Base-by-base conservation (phyloP, 53 echinoderm and acorn worm genomes). In the Apostichopus leukothele region DNA sequence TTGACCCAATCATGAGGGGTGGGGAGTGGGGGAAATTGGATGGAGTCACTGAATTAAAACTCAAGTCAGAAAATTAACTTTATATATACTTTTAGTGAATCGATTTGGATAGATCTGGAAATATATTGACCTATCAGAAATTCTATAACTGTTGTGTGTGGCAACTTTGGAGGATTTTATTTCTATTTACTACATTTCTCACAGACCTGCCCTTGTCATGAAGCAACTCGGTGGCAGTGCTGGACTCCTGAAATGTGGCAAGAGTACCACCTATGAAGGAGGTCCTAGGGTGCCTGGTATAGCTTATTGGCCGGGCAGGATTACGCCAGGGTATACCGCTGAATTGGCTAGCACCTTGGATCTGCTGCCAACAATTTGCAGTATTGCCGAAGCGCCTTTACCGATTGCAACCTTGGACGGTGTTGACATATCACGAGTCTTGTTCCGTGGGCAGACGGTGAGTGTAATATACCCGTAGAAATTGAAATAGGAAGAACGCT, bases 201-300 rank as follows among this genome's bases (percentile, higher is more conserved):
- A 9, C 74, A 91, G 91, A 67, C 91, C 91, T 23, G 83, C 83
- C 21, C 67, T 86, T 11, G 50, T 18, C 18, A 4, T 50, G 51
- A 68, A 86, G 50, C 7, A 27, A 50, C 67, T 23, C 67, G 95
- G 97, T 21, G 97, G 97, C 83, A 93, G 91, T 76, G 94, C 95
- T 16, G 97, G 97, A 16, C 90, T 92, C 9, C 90, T 97, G 19
- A 97, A 97, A 85, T 97, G 97, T 79, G 97, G 97, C 21, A 97
- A 97, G 85, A 94, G 95, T 0, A 97, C 97, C 21, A 97, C 95
- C 21, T 97, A 97, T 74, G 97, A 97, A 91, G 97, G 97, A 10
- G 97, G 97, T 7, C 91, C 90, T 5, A 92, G 97, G 54, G 97
- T 97, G 5, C 97, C 97, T 26, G 97, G 91, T 57, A 94, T 97